Percentiles rank a stretch among this genome's conserved stretches.
phyloP scores from a whole-genome alignment of 1,140 invertebrate species.

The Drosophila mayri region DNA sequence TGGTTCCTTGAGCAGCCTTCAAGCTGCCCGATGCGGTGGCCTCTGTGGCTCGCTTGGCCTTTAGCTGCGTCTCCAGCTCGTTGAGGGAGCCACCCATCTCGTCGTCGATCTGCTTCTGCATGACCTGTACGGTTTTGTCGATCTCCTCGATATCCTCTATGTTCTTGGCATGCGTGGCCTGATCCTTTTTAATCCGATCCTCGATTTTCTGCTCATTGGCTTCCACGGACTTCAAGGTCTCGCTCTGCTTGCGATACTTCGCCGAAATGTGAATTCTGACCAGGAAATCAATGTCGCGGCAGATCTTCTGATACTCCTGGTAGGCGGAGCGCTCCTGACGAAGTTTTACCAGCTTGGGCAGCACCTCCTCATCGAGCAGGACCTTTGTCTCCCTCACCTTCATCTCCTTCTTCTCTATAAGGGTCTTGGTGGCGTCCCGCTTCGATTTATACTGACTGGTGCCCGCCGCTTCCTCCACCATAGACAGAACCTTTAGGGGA shows the following conservation, averaged over 20 bases:
- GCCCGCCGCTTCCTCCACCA: constrained; percentile 99
- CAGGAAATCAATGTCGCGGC: constrained; percentile 94
- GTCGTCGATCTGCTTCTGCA: constrained; percentile 87
- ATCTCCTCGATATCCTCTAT: constrained; percentile 86
- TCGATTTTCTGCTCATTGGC: constrained; percentile 66
- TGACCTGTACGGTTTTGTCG: constrained; percentile 86
- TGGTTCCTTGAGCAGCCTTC: constrained; percentile 89
- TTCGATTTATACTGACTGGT: constrained; percentile 98
- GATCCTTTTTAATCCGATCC: constrained; percentile 64
- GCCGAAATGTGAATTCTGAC: constrained; percentile 86
- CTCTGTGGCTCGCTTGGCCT: constrained; percentile 89
- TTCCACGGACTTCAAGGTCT: constrained; percentile 62
- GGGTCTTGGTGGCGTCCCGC: constrained; percentile 94
- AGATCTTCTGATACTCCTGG: constrained; percentile 94
- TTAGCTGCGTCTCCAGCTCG: constrained; percentile 89
- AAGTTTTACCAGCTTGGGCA: constrained; percentile 94
- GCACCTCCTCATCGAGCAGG: constrained; percentile 94
- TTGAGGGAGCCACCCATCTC: constrained; percentile 89
- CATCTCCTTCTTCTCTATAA: constrained; percentile 97
- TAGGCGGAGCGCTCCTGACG: constrained; percentile 94
- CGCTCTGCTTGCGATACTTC: constrained; percentile 66
- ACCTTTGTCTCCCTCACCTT: constrained; percentile 95
- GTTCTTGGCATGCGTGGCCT: constrained; percentile 86
- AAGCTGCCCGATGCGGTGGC: constrained; percentile 88
- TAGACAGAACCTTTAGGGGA: constrained; percentile 92